Evolutionary conservation across 2,113 vertebrate species (phyloP).

Genomic region (Neolamprologus modestus): DNA sequence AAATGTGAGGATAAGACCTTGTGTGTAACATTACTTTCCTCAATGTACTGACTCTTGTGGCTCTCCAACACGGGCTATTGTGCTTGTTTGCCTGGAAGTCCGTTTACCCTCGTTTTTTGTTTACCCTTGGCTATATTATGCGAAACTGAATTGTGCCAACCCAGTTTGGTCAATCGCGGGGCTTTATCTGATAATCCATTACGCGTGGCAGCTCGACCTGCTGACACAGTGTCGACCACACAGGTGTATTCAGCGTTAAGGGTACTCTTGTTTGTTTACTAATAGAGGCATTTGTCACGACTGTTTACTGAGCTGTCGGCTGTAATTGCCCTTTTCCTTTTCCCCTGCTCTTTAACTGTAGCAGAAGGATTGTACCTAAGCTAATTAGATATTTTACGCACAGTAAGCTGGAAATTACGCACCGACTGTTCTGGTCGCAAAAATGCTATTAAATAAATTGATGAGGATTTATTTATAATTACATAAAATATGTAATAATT

Average conservation of each 20-base stretch:
- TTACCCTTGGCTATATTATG: not conserved
- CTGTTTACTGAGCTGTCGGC: conserved; percentile 44
- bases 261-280: conserved; percentile 38
- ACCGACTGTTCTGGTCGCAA: rapidly evolving
- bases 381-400: not conserved
- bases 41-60: not conserved
- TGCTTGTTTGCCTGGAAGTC: not conserved
- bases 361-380: not conserved
- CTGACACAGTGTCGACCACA: conserved; percentile 54
- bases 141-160: conserved; percentile 1
- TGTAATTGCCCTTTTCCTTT: conserved; percentile 36
- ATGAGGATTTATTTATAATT: not conserved
- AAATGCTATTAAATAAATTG: not conserved
- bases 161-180: not conserved
- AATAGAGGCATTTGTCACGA: conserved; percentile 34
- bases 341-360: not conserved
- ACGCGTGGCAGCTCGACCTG: conserved; percentile 46
- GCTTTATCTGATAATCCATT: conserved; percentile 45
- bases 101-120: not conserved
- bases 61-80: not conserved
- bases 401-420: not conserved
- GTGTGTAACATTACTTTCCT: not conserved
- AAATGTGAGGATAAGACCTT: not conserved
- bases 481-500: not conserved
- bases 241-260: conserved; percentile 44